These are phyloP conservation scores for Crioceris asparagi DNA, from an alignment of 2,888 invertebrate species.

Conservation along the genomic window DNA sequence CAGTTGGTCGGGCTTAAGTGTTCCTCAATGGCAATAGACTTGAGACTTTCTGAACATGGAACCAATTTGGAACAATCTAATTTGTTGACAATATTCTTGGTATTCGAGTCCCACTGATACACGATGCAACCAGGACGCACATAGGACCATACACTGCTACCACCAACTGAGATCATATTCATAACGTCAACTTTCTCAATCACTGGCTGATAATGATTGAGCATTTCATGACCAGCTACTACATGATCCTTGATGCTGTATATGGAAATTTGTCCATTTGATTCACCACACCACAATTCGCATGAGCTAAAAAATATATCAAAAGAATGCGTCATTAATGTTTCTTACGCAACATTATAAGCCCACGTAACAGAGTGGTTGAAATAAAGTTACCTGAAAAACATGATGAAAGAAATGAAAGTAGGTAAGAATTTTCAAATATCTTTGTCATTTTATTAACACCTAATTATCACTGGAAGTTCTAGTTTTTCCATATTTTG, in stretches of 20 bases:
- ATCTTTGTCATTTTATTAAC: too few relatives aligned
- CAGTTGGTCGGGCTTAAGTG: conserved; percentile 67
- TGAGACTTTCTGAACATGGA: conserved; percentile 84
- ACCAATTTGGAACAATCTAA: conserved; percentile 86
- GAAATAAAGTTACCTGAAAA: too few relatives aligned
- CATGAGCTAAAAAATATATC: conserved; percentile 39
- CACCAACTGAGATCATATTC: conserved; percentile 54
- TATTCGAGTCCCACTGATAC: conserved; percentile 72
- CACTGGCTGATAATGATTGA: conserved; percentile 50
- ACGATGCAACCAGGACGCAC: conserved; percentile 80
- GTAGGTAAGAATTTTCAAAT: too few relatives aligned
- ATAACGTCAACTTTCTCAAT: conserved; percentile 56
- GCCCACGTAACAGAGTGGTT: not conserved
- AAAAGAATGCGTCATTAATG: conserved; percentile 1
- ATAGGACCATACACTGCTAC: conserved; percentile 63
- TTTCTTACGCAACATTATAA: not conserved
- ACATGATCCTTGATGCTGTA: conserved; percentile 62
- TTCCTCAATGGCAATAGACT: conserved; percentile 84
- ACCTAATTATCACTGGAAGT: too few relatives aligned
- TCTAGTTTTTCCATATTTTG: too few relatives aligned
- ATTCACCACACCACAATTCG: conserved; percentile 86
- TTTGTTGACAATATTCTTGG: conserved; percentile 58
- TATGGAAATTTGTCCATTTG: conserved; percentile 65
- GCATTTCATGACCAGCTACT: conserved; percentile 61
- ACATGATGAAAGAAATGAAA: too few relatives aligned